These are phyloP conservation scores for Conopomorpha cramerella DNA, from an alignment of 1,140 invertebrate genomes.

Conservation along the genomic window DNA sequence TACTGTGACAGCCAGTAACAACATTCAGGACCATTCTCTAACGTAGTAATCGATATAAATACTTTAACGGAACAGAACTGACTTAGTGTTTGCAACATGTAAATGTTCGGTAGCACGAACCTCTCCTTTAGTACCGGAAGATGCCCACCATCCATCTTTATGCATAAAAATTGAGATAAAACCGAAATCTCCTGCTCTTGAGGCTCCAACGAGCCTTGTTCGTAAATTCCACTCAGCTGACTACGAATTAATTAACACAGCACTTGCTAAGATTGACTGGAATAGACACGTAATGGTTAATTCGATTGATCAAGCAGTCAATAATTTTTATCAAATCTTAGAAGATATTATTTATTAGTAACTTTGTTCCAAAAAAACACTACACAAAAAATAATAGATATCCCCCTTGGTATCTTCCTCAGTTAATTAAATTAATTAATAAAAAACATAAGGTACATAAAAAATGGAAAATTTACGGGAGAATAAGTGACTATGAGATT, in stretches of 20 bases:
- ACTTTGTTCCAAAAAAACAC: not conserved
- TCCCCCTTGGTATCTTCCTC: not conserved
- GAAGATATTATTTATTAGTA: not conserved
- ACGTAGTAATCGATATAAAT: too few relatives aligned
- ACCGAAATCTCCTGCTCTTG: too few relatives aligned
- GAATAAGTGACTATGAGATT: not conserved
- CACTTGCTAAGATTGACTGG: not conserved
- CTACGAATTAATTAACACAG: not conserved
- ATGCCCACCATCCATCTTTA: not conserved
- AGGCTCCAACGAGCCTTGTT: not conserved
- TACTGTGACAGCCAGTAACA: too few relatives aligned
- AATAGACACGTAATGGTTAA: too few relatives aligned
- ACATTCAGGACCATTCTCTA: too few relatives aligned
- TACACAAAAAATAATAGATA: not conserved
- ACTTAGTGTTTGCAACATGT: not conserved
- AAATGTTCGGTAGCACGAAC: not conserved
- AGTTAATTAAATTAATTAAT: not conserved
- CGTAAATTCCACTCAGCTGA: not conserved
- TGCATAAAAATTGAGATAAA: too few relatives aligned
- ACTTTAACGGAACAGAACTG: too few relatives aligned
- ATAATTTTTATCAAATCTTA: not conserved
- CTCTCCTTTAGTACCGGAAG: not conserved
- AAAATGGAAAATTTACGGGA: slow-evolving; percentile 1
- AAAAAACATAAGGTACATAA: slow-evolving; percentile 1
- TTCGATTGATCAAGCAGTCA: not conserved